Evolutionary conservation across 1,140 invertebrate species (phyloP).

Genomic region (Druon quercuslanigerum): DNA sequence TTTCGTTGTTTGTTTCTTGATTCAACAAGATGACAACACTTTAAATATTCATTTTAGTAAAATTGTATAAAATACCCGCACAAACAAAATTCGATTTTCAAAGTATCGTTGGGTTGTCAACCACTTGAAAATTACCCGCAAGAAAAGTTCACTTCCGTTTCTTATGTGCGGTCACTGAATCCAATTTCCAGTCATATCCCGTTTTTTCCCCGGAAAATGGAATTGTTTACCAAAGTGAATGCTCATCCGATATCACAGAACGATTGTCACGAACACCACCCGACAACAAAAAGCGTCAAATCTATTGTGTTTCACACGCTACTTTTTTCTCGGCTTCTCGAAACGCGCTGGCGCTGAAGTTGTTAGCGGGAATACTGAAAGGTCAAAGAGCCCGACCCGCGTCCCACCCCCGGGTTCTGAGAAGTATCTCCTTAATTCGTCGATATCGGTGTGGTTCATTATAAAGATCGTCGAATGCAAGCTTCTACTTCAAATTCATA

Average conservation of each 20-base stretch:
- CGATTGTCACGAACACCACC: slow-evolving; percentile 2
- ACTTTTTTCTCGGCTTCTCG: background rate
- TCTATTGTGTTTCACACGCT: background rate
- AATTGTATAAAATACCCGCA: too few relatives aligned
- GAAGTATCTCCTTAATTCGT: slow-evolving; percentile 17
- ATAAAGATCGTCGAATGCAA: slow-evolving; percentile 4
- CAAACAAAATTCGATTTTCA: too few relatives aligned
- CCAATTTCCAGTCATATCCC: too few relatives aligned
- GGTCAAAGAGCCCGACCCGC: slow-evolving; percentile 11
- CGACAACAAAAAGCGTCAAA: background rate
- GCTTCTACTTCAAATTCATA: too few relatives aligned
- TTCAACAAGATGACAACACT: too few relatives aligned
- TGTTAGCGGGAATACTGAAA: background rate
- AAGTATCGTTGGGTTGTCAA: too few relatives aligned
- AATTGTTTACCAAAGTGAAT: background rate
- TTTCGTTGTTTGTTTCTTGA: too few relatives aligned
- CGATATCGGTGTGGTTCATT: background rate
- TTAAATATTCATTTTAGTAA: too few relatives aligned
- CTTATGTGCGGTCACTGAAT: too few relatives aligned
- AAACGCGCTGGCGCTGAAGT: slow-evolving; percentile 19
- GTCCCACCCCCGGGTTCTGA: background rate
- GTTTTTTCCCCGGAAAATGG: background rate
- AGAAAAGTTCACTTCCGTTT: too few relatives aligned
- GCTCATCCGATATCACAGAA: background rate
- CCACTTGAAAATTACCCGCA: too few relatives aligned